Evolutionary conservation across 2,888 invertebrate genomes (phyloP), one percentile per base, ranked within the genome.

Genomic region (Heliconius erato): DNA sequence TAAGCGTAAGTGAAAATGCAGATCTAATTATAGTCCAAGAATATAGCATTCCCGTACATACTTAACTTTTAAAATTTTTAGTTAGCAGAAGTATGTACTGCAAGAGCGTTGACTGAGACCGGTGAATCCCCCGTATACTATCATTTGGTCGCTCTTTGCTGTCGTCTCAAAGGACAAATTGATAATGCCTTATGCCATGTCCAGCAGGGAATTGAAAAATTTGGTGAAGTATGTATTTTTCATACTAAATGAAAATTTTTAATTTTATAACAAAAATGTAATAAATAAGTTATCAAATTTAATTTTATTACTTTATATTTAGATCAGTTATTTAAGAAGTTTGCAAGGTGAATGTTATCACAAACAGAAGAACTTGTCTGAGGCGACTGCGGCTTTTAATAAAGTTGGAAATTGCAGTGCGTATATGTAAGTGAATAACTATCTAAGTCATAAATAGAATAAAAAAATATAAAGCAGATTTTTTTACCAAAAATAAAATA

Each of bases 291-390:
- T 14, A 35, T 63, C 1, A 63, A 19, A 67, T 28, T 28, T 67
- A 28, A 28, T 76, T 76, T 16, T 76, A 9, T 76, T 65, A 63
- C 23, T 32, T 40, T 77, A 54, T 71, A 82, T 74, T 28, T 84
- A 95, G 95, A 86, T 93, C 59, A 89, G 86, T 85, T 95, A 92
- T 82, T 86, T 95, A 78, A 90, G 89, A 82, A 91, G 89, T 67
- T 87, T 95, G 32, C 91, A 94, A 90, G 95, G 92, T 0, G 95
- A 95, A 86, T 93, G 95, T 82, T 88, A 90, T 44, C 91, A 91
- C 82, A 90, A 89, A 81, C 87, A 89, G n/a, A 89, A 88, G 26
- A 88, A 94, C 74, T 84, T 84, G 6, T 5, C 85, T 0, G 86
- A 86, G 6, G 89, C 94, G 0, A 87, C 89, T 35, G 85, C 85